These are phyloP conservation scores for Halichoeres trimaculatus DNA, from an alignment of 2,113 vertebrate genomes.

Conservation along the genomic window DNA sequence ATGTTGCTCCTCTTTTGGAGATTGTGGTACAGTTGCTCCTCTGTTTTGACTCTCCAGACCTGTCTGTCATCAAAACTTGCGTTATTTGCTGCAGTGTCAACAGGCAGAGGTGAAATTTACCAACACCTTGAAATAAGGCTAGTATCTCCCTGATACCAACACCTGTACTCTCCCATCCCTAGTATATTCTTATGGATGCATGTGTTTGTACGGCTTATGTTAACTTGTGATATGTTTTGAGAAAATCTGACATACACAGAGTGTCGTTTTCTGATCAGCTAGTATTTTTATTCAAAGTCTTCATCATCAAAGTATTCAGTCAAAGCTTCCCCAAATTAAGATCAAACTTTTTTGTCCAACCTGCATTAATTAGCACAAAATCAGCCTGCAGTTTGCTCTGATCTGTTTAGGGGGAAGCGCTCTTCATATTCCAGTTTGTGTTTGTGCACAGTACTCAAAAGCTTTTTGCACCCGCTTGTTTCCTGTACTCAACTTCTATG, in stretches of 20 bases:
- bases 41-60: no score
- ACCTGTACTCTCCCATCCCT: no score
- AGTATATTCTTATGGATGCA: no score
- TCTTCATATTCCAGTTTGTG: conserved; percentile 29
- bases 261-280: conserved; percentile 31
- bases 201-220: not conserved
- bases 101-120: no score
- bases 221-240: no score
- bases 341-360: conserved; percentile 9
- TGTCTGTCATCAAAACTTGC: no score
- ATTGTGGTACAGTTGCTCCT: no score
- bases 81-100: no score
- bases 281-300: conserved; percentile 65
- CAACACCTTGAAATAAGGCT: no score
- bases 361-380: not conserved
- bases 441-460: conserved; percentile 29
- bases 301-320: conserved; percentile 57
- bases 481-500: conserved; percentile 20
- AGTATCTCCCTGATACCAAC: no score
- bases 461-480: conserved; percentile 20
- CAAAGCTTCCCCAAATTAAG: conserved; percentile 23
- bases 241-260: conserved; percentile 24
- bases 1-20: no score
- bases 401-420: conserved; percentile 25
- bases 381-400: not conserved